Evolutionary conservation across 2,888 invertebrate species (phyloP).

Genomic region (Ochropacha duplaris): DNA sequence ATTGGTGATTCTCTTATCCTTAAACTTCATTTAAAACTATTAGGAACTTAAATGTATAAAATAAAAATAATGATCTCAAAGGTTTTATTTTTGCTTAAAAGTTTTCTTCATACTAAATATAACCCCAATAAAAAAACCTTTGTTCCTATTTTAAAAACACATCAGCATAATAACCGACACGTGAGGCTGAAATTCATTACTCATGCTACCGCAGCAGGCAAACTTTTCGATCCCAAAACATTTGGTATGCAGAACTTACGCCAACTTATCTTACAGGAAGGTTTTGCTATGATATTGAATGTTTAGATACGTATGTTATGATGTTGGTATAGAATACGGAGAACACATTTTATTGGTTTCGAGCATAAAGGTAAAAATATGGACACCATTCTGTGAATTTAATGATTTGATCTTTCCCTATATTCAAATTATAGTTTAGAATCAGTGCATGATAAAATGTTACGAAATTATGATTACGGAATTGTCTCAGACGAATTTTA

Average conservation of each 20-base stretch:
- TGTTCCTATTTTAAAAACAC: constrained; percentile 13
- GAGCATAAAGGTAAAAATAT: neutral
- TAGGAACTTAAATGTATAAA: too few species aligned
- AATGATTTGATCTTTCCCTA: too few species aligned
- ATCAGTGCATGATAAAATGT: too few species aligned
- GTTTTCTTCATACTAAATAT: too few species aligned
- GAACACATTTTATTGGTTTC: neutral
- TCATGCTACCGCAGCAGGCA: constrained; percentile 41
- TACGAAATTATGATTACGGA: too few species aligned
- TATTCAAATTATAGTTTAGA: too few species aligned
- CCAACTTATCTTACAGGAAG: constrained; percentile 45
- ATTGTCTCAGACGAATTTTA: too few species aligned
- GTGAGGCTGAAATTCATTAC: constrained; percentile 32
- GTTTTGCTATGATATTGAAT: constrained; percentile 22
- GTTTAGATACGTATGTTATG: constrained; percentile 4
- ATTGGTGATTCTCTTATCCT: too few species aligned
- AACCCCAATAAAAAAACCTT: neutral
- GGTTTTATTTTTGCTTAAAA: too few species aligned
- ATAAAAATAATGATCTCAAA: too few species aligned
- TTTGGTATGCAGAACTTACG: constrained; percentile 61
- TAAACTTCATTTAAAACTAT: too few species aligned
- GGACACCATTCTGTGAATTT: neutral
- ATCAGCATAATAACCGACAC: constrained; percentile 23
- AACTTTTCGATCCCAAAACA: constrained; percentile 56
- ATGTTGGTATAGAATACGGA: neutral